Conservation (phyloP, 2,113 vertebrate genomes). For the Nycticorax nycticorax region DNA sequence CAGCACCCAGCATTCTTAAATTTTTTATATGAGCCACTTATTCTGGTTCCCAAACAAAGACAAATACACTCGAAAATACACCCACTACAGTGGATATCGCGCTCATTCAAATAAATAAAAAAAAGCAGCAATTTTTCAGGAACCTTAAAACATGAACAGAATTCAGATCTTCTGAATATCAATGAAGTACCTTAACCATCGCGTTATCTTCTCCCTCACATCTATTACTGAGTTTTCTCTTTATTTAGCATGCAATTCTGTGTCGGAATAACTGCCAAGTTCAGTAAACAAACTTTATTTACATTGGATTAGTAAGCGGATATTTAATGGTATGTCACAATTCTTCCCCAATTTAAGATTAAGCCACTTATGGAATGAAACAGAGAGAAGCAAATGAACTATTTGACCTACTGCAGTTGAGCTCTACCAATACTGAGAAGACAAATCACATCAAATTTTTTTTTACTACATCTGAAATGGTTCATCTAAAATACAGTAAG, state of each 20-base stretch:
- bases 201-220: not conserved
- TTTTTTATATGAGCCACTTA: not conserved
- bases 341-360: not conserved
- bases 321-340: not conserved
- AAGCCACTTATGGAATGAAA: not conserved
- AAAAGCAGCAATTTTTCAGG: not conserved
- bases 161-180: not conserved
- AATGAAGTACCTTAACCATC: not conserved
- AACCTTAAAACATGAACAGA: not conserved
- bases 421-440: not conserved
- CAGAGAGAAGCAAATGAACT: not conserved
- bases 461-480: not conserved
- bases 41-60: not conserved
- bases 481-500: not conserved
- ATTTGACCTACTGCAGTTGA: not conserved
- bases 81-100: fast-evolving
- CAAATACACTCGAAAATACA: not conserved
- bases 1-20: not conserved
- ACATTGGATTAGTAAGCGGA: not conserved
- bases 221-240: not conserved
- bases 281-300: not conserved
- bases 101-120: not conserved
- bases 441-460: not conserved
- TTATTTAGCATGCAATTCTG: not conserved
- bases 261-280: not conserved